Evolutionary conservation across 2,797 vertebrate genomes (phyloP).

Genomic region (Myripristis jacobus): DNA sequence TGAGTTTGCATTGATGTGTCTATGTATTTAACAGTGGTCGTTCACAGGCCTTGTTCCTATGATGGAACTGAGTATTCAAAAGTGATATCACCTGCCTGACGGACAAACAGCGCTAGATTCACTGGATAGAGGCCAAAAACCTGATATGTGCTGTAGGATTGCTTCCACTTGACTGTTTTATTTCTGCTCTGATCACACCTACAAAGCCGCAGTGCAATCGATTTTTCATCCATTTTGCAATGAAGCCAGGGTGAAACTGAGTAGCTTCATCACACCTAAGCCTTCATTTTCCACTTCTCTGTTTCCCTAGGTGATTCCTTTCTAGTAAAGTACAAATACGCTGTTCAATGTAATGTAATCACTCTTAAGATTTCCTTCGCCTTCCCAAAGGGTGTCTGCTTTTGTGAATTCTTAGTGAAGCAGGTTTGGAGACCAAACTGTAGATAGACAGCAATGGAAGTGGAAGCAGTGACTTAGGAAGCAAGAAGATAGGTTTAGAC

Average conservation of each 20-base stretch:
- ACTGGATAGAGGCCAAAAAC: neutral
- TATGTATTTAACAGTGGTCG: neutral
- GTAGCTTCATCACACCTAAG: slow-evolving; percentile 1
- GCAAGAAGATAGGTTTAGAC: neutral
- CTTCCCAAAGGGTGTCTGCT: slow-evolving; percentile 27
- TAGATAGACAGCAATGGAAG: slow-evolving; percentile 18
- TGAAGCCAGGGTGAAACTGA: neutral
- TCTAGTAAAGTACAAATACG: slow-evolving; percentile 23
- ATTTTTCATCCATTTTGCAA: slow-evolving; percentile 7
- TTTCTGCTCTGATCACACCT: slow-evolving; percentile 14
- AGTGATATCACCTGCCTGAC: neutral
- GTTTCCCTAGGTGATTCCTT: slow-evolving; percentile 24
- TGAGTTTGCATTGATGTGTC: neutral
- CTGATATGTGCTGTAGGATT: neutral
- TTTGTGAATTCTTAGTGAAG: slow-evolving; percentile 26
- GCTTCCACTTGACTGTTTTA: slow-evolving; percentile 2
- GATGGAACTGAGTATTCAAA: neutral
- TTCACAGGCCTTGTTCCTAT: neutral
- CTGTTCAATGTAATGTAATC: slow-evolving; percentile 19
- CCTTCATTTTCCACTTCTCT: slow-evolving; percentile 4
- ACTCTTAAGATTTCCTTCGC: slow-evolving; percentile 44
- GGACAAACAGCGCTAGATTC: neutral
- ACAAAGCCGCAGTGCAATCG: neutral
- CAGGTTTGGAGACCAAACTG: slow-evolving; percentile 40
- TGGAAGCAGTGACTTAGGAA: slow-evolving; percentile 15